These are phyloP conservation scores for Campylomormyrus numenius DNA, from an alignment of 2,113 vertebrate species.

Conservation along the genomic window DNA sequence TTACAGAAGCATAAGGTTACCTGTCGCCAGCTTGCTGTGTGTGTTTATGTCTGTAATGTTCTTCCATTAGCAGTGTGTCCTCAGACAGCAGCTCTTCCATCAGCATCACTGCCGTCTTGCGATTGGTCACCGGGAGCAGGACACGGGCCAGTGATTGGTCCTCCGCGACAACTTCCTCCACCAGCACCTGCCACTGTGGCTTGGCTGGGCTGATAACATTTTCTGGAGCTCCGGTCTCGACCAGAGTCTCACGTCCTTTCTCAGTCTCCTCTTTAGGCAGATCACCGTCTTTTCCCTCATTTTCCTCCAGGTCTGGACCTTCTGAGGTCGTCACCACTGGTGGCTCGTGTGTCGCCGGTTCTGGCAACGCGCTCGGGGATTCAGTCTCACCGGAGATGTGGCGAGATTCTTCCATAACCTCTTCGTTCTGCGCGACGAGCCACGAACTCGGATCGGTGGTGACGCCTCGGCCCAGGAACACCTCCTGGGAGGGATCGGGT, in stretches of 20 bases:
- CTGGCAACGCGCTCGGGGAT: neutral
- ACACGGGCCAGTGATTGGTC: constrained; percentile 69
- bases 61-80: constrained; percentile 63
- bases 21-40: constrained; percentile 32
- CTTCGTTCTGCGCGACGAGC: constrained; percentile 35
- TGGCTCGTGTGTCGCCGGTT: neutral
- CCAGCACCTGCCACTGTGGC: constrained; percentile 62
- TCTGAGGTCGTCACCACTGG: constrained; percentile 17
- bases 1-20: constrained; percentile 32
- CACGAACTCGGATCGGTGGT: constrained; percentile 56
- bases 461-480: constrained; percentile 51
- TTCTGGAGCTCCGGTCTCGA: constrained; percentile 26
- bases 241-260: constrained; percentile 22
- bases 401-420: constrained; percentile 16
- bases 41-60: constrained; percentile 65
- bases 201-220: constrained; percentile 24
- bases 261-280: constrained; percentile 20
- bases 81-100: constrained; percentile 83
- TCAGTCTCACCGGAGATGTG: constrained; percentile 26
- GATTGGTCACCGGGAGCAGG: constrained; percentile 63
- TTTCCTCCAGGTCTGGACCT: constrained; percentile 24
- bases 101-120: constrained; percentile 74
- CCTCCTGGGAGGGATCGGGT: constrained; percentile 37
- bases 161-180: constrained; percentile 62
- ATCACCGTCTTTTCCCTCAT: constrained; percentile 17